Evolutionary conservation across 2,797 vertebrate genomes (phyloP), one percentile per base, ranked within the genome.

Genomic region (Borostomias antarcticus): DNA sequence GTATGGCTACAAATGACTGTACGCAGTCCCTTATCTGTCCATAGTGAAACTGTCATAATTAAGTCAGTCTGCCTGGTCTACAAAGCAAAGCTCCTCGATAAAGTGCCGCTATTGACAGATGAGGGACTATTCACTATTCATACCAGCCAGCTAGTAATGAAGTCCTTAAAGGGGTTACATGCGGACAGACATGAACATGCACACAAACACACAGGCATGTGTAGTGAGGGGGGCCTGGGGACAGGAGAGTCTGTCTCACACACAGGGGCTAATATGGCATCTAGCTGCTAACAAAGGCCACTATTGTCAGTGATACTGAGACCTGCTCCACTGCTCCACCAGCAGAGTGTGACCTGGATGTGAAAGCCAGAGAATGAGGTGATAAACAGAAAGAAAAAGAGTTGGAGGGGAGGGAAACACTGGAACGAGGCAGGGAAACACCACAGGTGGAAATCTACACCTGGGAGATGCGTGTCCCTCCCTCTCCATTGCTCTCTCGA

Each of bases 281-380:
- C 64, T 47, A 57, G 54, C 40, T 58, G 50, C 61, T 43, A 68
- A 61, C 72, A 65, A 70, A 70, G 68, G n/a, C 15, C 60, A 48
- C 51, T 35, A 33, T 48, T 50, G 62, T 58, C 21, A 28, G 35
- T 40, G 72, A 56, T 53, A 23, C 56, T 9, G 9, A 35, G 50
- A 65, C 40, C 57, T 53, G 37, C 40, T 48, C 50, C 67, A 65
- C 43, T 30, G 30, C 26, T 25, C 56, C 52, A 43, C 63, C 57
- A 43, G 5, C 58, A 6, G 19, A 62, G 63, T 62, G 63, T 52
- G 58, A 58, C 58, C 28, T 45, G 4, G 11, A 62, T 32, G 47
- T 72, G 51, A 64, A 60, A 1, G 26, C 26, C 59, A 45, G 59
- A 37, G 43, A 9, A 47, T 35, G 47, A 19, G 47, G 2, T 23